Evolutionary conservation across 2,888 invertebrate genomes (phyloP).

Genomic region (Agriopis marginaria): DNA sequence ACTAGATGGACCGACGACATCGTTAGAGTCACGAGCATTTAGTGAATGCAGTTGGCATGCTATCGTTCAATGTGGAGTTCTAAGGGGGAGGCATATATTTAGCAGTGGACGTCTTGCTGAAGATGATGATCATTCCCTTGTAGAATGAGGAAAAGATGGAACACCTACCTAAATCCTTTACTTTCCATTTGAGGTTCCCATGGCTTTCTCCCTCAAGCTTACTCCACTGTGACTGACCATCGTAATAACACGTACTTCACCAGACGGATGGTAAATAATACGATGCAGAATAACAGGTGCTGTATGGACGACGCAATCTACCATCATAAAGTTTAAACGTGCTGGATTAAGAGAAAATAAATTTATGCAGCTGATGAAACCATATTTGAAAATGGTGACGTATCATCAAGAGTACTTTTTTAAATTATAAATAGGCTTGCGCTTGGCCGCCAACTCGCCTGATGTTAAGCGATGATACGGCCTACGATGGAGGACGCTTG

Average conservation of each 20-base stretch:
- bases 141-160: neutral
- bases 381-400: neutral
- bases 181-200: slow-evolving; percentile 36
- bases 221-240: slow-evolving; percentile 40
- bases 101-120: no score
- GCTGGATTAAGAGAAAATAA: slow-evolving; percentile 39
- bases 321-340: slow-evolving; percentile 63
- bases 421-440: no score
- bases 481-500: no score
- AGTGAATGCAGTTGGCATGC: no score
- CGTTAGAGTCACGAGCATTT: no score
- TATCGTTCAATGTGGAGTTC: no score
- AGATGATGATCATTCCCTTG: no score
- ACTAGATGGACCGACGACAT: no score
- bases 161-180: slow-evolving; percentile 21
- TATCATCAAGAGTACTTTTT: no score
- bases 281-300: slow-evolving; percentile 77
- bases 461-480: no score
- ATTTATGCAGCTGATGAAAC: slow-evolving; percentile 56
- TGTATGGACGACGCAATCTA: slow-evolving; percentile 64
- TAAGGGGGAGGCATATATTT: no score
- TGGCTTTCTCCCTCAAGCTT: slow-evolving; percentile 40
- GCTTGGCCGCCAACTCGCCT: no score
- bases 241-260: slow-evolving; percentile 31
- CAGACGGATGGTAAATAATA: slow-evolving; percentile 65